phyloP scores from a whole-genome alignment of 2,113 vertebrate genomes.

The Cephalophus harveyi region DNA sequence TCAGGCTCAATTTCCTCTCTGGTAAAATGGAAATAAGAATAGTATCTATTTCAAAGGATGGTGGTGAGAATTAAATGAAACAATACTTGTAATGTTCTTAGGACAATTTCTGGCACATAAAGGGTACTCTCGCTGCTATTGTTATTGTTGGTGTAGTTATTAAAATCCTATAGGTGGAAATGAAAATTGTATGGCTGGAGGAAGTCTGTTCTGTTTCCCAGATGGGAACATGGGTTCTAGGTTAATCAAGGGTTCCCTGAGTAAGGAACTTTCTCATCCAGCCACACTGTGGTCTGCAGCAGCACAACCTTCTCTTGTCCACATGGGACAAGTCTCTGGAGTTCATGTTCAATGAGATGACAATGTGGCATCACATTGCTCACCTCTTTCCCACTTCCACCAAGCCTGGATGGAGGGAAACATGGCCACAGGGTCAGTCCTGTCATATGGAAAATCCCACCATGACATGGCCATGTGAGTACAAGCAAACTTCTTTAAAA shows the following conservation, averaged over 20 bases:
- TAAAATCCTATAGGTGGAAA: not conserved
- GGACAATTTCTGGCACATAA: not conserved
- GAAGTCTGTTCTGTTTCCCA: not conserved
- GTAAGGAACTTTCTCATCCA: not conserved
- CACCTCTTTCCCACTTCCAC: not conserved
- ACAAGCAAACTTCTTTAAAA: not conserved
- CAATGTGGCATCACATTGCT: not conserved
- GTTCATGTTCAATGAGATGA: not conserved
- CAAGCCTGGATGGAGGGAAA: not conserved
- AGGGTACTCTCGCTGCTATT: not conserved
- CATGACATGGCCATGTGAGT: not conserved
- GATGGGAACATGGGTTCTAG: not conserved
- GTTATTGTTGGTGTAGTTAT: not conserved
- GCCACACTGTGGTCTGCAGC: not conserved
- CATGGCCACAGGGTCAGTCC: not conserved
- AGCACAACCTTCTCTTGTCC: not conserved
- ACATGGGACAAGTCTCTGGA: not conserved
- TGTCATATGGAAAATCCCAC: not conserved
- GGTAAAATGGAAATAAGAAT: slow-evolving; percentile 15
- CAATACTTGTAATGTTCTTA: not conserved
- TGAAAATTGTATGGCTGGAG: not conserved
- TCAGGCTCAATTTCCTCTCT: not conserved
- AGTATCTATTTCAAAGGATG: not conserved
- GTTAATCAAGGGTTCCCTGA: not conserved
- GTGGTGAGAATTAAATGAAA: not conserved